Evolutionary conservation across 2,797 vertebrate genomes (phyloP).

Genomic region (Thamnophis elegans): DNA sequence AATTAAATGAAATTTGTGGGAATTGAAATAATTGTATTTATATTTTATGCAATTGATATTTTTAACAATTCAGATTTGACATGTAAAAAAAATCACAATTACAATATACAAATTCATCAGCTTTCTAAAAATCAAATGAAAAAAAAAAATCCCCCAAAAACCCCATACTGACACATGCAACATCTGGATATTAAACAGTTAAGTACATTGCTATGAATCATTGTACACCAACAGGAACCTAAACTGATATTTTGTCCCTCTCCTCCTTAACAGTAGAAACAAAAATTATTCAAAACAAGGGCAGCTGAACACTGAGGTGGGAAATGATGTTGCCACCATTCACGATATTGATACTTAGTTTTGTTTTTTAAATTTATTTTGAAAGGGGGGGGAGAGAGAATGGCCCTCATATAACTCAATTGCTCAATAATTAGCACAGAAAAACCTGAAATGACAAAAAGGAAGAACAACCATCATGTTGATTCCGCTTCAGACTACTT

Average conservation of each 20-base stretch:
- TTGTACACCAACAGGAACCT: conserved; percentile 66
- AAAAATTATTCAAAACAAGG: conserved; percentile 62
- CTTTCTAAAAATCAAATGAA: conserved; percentile 76
- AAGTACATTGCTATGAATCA: conserved; percentile 71
- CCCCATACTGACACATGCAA: conserved; percentile 88
- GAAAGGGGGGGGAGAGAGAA: background rate
- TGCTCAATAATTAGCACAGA: conserved; percentile 37
- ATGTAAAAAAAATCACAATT: conserved; percentile 93
- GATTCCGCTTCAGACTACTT: background rate
- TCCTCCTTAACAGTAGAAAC: conserved; percentile 48
- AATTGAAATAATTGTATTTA: conserved; percentile 63
- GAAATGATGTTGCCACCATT: conserved; percentile 60
- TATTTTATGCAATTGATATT: conserved; percentile 62
- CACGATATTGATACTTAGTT: conserved; percentile 32
- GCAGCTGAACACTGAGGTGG: conserved; percentile 58
- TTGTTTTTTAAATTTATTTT: background rate
- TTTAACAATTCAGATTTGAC: conserved; percentile 82
- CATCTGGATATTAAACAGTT: conserved; percentile 87
- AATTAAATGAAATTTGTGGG: conserved; percentile 33
- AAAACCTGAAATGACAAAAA: background rate
- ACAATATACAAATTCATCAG: conserved; percentile 90
- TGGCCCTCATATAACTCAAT: conserved; percentile 45
- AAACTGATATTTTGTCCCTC: conserved; percentile 58
- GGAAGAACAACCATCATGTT: background rate
- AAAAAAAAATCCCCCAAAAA: conserved; percentile 70